Conservation (phyloP, 1,140 invertebrate species). For the Whitmania pigra region DNA sequence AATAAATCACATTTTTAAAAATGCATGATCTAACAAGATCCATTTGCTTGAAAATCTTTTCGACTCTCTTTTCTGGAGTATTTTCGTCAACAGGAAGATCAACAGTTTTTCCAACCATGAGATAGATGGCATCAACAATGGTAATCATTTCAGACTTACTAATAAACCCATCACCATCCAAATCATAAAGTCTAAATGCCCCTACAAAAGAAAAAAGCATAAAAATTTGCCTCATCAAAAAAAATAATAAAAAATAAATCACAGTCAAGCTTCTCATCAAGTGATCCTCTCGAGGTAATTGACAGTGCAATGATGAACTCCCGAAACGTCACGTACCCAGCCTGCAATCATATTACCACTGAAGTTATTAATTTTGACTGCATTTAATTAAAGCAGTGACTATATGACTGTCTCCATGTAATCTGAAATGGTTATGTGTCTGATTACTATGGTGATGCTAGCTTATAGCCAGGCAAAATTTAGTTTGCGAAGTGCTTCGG, state of each 20-base stretch:
- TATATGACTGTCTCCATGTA: no score
- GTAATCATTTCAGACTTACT: slow-evolving; percentile 95
- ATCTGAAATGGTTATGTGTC: no score
- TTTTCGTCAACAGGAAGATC: slow-evolving; percentile 46
- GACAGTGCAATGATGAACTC: slow-evolving; percentile 41
- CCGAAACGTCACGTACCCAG: slow-evolving; percentile 38
- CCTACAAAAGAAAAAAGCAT: slow-evolving; percentile 51
- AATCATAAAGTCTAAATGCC: slow-evolving; percentile 91
- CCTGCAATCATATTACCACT: slow-evolving; percentile 26
- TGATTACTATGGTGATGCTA: no score
- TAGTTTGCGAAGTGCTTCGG: no score
- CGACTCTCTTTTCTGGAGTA: slow-evolving; percentile 46
- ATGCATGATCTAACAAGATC: slow-evolving; percentile 40
- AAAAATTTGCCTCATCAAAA: background rate
- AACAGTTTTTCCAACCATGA: slow-evolving; percentile 74
- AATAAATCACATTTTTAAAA: background rate
- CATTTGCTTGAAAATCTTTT: slow-evolving; percentile 48
- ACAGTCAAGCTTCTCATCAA: slow-evolving; percentile 67
- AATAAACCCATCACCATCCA: slow-evolving; percentile 95
- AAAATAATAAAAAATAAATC: slow-evolving; percentile 26
- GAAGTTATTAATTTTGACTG: no score
- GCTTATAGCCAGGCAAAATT: no score
- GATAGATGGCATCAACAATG: slow-evolving; percentile 95
- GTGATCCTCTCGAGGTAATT: slow-evolving; percentile 53
- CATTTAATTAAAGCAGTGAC: no score